These are phyloP conservation scores for Callyntrura sp. DNA, from an alignment of 2,888 invertebrate species.

Conservation along the genomic window DNA sequence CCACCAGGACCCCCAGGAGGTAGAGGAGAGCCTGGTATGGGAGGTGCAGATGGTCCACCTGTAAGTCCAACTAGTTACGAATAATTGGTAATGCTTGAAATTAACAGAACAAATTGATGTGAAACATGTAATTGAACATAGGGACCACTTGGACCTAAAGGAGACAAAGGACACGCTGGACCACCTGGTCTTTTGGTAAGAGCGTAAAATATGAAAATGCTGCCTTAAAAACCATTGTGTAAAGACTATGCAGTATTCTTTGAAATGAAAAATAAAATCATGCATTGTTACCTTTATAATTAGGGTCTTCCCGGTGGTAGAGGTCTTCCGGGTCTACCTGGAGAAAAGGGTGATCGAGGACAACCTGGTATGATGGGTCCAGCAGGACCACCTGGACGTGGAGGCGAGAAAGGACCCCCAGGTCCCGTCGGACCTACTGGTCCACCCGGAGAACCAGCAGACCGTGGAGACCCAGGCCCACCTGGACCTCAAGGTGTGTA, in stretches of 20 bases:
- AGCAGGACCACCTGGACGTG: conserved; percentile 91
- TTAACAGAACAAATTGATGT: no score
- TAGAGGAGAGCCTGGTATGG: conserved; percentile 89
- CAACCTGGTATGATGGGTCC: conserved; percentile 90
- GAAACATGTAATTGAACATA: conserved; percentile 85
- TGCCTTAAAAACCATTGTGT: no score
- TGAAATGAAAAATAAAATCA: no score
- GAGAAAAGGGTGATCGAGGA: conserved; percentile 92
- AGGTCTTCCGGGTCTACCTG: conserved; percentile 89
- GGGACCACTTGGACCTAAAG: conserved; percentile 89
- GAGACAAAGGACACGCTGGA: conserved; percentile 91
- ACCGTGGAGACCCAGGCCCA: conserved; percentile 91
- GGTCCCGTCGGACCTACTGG: conserved; percentile 92
- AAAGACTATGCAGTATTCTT: no score
- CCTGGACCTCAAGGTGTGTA: conserved; percentile 87
- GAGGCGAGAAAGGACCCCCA: conserved; percentile 92
- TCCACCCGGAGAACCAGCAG: conserved; percentile 93
- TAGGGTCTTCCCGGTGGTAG: conserved; percentile 90
- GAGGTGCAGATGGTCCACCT: conserved; percentile 89
- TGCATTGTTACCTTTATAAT: background rate
- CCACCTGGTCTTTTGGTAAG: conserved; percentile 89
- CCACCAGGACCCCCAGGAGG: conserved; percentile 89
- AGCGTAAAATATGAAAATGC: no score
- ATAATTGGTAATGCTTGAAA: no score
- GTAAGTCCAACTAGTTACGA: conserved; percentile 79